Conservation (phyloP, 2,113 vertebrate species). For the Perca flavescens region DNA sequence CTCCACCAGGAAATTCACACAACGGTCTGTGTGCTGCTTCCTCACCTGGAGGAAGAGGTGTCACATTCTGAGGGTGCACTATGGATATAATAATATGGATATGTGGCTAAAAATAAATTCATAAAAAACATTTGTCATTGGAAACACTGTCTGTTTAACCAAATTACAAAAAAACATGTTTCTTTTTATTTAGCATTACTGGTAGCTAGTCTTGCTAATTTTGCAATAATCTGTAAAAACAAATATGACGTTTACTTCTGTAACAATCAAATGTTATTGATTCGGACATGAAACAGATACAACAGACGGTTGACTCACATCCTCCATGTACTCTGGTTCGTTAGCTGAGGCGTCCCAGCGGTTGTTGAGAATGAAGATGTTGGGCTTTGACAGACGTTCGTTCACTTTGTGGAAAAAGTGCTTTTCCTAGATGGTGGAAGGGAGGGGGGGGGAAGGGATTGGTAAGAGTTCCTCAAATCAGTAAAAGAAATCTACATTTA, state of each 20-base stretch:
- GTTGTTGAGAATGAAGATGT: conserved; percentile 98
- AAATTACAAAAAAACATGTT: background rate
- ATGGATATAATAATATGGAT: background rate
- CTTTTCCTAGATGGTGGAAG: conserved; percentile 88
- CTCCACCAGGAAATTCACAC: conserved; percentile 93
- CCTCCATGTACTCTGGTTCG: conserved; percentile 98
- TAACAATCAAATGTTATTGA: background rate
- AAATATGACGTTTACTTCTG: background rate
- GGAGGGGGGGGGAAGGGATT: conserved; percentile 7
- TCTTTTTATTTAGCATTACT: too few species aligned
- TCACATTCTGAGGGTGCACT: background rate
- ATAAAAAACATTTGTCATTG: background rate
- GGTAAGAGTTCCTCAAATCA: background rate
- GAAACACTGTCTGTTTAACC: background rate
- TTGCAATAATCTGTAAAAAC: background rate
- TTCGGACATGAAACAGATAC: background rate
- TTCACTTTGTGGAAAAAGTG: conserved; percentile 99
- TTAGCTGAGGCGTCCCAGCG: conserved; percentile 98
- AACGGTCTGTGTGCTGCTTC: conserved; percentile 97
- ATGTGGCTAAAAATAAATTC: background rate
- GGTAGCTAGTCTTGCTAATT: background rate
- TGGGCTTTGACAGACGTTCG: conserved; percentile 95
- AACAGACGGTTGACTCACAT: conserved; percentile 86
- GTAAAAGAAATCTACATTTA: background rate
- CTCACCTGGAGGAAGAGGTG: conserved; percentile 86